phyloP scores from a whole-genome alignment of 1,140 invertebrate species.

The Apis florea region DNA sequence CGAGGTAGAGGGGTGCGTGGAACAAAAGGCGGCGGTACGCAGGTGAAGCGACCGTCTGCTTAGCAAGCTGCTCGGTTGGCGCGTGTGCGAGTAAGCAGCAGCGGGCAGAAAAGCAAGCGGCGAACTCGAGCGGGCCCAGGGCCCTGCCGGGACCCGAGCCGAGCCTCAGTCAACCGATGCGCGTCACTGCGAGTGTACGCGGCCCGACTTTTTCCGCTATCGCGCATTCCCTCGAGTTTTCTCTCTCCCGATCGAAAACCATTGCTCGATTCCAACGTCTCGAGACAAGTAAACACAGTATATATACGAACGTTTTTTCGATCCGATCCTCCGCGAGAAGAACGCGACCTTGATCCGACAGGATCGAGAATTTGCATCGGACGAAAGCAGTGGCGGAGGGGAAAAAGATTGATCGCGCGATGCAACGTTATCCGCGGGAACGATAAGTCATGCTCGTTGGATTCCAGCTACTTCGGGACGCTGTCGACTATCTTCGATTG shows the following conservation, averaged over 20 bases:
- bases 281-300: no score
- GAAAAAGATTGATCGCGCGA: no score
- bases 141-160: constrained; percentile 52
- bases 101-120: constrained; percentile 29
- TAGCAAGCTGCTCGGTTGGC: constrained; percentile 55
- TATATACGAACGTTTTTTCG: no score
- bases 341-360: no score
- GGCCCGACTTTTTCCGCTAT: constrained; percentile 11
- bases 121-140: constrained; percentile 39
- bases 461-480: constrained; percentile 71
- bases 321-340: no score
- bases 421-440: neutral
- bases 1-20: constrained; percentile 11
- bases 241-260: neutral
- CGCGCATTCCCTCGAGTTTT: neutral
- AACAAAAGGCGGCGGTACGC: constrained; percentile 62
- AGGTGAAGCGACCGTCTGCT: constrained; percentile 66
- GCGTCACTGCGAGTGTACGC: constrained; percentile 67
- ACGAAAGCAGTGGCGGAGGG: no score
- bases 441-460: constrained; percentile 70
- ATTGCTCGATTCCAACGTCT: no score
- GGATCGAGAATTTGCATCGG: no score
- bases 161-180: constrained; percentile 74
- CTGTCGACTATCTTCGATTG: constrained; percentile 70
- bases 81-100: constrained; percentile 46